Percentiles rank a stretch among this genome's conserved stretches.
phyloP scores from a whole-genome alignment of 2,888 invertebrate species.

The Anthrax anthrax region DNA sequence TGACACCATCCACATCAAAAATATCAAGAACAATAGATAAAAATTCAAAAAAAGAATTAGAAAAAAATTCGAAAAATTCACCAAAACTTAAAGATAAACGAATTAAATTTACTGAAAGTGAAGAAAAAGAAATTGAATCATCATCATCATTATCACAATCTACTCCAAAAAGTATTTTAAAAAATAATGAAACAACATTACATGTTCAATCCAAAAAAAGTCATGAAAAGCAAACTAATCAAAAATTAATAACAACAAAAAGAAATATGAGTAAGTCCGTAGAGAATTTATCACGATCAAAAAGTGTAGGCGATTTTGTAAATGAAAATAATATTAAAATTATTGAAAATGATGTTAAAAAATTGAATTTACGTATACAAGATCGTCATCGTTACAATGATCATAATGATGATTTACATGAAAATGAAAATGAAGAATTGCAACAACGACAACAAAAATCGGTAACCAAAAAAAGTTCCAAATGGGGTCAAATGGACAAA shows the following conservation, averaged over 20 bases:
- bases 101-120: conserved; percentile 9
- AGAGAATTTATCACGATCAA: conserved; percentile 7
- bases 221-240: not conserved
- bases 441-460: not conserved
- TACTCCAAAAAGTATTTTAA: conserved; percentile 1
- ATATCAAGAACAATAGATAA: conserved; percentile 15
- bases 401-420: not conserved
- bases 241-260: conserved; percentile 2
- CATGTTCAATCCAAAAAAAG: not conserved
- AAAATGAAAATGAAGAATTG: not conserved
- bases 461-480: not conserved
- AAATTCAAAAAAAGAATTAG: conserved; percentile 27
- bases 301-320: conserved; percentile 8
- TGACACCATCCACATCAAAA: not conserved
- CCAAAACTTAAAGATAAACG: conserved; percentile 8
- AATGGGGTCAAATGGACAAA: not conserved
- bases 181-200: conserved; percentile 1
- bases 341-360: conserved; percentile 15
- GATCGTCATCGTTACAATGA: not conserved
- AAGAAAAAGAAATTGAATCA: not conserved
- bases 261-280: conserved; percentile 9
- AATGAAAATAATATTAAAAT: conserved; percentile 12
- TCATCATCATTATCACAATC: not conserved
- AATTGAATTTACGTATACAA: conserved; percentile 5
- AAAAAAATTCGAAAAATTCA: conserved; percentile 17